Percentiles rank a stretch among this genome's conserved stretches.
phyloP scores from a whole-genome alignment of 2,888 invertebrate genomes.

The Crossocerus cetratus region DNA sequence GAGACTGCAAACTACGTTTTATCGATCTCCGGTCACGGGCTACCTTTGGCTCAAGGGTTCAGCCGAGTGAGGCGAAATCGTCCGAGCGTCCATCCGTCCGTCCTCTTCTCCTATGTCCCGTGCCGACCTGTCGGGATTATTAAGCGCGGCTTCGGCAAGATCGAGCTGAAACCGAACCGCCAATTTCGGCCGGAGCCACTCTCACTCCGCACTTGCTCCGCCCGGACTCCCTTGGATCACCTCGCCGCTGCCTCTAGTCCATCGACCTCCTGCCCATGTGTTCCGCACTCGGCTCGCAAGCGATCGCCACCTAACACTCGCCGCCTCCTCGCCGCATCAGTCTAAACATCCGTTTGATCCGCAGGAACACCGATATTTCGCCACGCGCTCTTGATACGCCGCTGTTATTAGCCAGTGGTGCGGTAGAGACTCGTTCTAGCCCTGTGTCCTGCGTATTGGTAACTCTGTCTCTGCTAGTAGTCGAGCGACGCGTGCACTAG shows the following conservation, averaged over 20 bases:
- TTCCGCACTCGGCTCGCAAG: too few species aligned
- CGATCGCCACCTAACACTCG: neutral
- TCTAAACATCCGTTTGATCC: neutral
- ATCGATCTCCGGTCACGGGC: slow-evolving; percentile 40
- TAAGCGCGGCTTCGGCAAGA: slow-evolving; percentile 59
- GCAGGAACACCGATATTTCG: neutral
- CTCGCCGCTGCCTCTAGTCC: slow-evolving; percentile 52
- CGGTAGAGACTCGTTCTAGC: neutral
- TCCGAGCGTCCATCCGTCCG: slow-evolving; percentile 32
- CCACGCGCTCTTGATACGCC: neutral
- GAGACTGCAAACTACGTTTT: slow-evolving; percentile 36
- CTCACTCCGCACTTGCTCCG: slow-evolving; percentile 30
- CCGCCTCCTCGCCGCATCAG: neutral
- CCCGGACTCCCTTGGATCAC: slow-evolving; percentile 48
- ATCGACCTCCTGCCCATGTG: slow-evolving; percentile 5
- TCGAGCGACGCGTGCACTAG: too few species aligned
- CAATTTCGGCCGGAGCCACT: slow-evolving; percentile 53
- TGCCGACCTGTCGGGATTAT: slow-evolving; percentile 53
- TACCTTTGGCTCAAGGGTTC: slow-evolving; percentile 31
- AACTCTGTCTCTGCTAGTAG: too few species aligned
- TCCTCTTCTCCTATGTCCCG: slow-evolving; percentile 15
- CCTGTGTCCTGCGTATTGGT: too few species aligned
- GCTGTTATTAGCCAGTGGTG: neutral
- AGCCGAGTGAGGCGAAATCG: slow-evolving; percentile 32
- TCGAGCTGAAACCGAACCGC: slow-evolving; percentile 49